phyloP scores from a whole-genome alignment of 2,888 invertebrate species.

The Papilio protenor region DNA sequence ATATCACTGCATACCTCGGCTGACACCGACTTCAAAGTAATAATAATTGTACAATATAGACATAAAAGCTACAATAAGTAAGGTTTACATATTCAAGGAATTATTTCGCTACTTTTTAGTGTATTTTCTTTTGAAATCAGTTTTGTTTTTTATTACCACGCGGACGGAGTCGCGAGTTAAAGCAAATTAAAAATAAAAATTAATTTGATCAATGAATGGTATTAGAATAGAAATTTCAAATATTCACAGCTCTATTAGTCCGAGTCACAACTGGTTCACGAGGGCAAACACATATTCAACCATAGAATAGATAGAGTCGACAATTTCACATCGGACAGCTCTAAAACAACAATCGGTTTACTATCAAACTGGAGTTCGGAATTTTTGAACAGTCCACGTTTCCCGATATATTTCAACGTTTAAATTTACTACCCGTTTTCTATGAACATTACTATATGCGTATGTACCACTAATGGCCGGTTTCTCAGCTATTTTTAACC shows the following conservation, averaged over 20 bases:
- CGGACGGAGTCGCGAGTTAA: background rate
- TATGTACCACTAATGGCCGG: no score
- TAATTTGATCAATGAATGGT: background rate
- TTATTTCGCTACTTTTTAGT: no score
- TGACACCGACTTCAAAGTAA: no score
- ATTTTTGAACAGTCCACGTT: slow-evolving; percentile 2
- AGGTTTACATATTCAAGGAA: no score
- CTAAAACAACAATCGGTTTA: slow-evolving; percentile 1
- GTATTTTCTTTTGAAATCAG: no score
- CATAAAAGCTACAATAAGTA: no score
- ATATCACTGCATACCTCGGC: no score
- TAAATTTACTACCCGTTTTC: background rate
- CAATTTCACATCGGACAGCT: slow-evolving; percentile 14
- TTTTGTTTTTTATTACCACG: no score
- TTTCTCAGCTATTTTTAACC: no score
- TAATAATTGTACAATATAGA: no score
- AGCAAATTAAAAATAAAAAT: background rate
- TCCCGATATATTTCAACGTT: background rate
- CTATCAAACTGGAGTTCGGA: background rate
- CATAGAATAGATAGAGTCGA: slow-evolving; percentile 1
- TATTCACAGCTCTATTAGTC: background rate
- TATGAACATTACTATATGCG: no score
- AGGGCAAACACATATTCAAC: slow-evolving; percentile 9
- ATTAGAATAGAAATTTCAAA: background rate
- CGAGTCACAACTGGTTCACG: slow-evolving; percentile 2